phyloP scores from a whole-genome alignment of 2,113 vertebrate genomes.

The Tetrao urogallus region DNA sequence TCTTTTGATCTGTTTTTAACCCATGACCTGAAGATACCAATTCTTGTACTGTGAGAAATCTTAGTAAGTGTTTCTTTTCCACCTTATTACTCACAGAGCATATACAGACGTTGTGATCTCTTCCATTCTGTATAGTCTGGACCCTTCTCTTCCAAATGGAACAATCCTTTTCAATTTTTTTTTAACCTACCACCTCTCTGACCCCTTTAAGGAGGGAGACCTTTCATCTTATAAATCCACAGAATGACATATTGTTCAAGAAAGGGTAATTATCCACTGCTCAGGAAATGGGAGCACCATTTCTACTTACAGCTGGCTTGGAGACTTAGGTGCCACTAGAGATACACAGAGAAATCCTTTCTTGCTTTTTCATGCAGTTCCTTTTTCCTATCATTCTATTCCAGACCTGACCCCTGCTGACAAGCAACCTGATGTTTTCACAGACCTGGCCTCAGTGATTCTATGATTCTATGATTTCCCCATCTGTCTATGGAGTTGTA shows the following conservation, averaged over 20 bases:
- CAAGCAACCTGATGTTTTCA: background rate
- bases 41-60: background rate
- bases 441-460: background rate
- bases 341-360: background rate
- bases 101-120: background rate
- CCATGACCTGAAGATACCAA: background rate
- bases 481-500: background rate
- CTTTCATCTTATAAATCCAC: background rate
- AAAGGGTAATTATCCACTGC: rapidly evolving
- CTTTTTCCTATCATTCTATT: background rate
- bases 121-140: background rate
- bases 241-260: background rate
- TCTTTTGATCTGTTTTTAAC: background rate
- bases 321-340: background rate
- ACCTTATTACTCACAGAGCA: background rate
- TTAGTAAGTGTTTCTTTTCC: background rate
- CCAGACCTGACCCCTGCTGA: background rate
- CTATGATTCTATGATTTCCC: no score
- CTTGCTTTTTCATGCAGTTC: background rate
- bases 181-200: background rate
- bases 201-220: background rate
- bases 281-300: background rate
- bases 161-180: background rate
- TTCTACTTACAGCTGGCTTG: background rate
- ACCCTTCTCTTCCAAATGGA: background rate